These are phyloP conservation scores for Diabrotica undecimpunctata DNA, from an alignment of 1,140 invertebrate genomes.

Conservation along the genomic window DNA sequence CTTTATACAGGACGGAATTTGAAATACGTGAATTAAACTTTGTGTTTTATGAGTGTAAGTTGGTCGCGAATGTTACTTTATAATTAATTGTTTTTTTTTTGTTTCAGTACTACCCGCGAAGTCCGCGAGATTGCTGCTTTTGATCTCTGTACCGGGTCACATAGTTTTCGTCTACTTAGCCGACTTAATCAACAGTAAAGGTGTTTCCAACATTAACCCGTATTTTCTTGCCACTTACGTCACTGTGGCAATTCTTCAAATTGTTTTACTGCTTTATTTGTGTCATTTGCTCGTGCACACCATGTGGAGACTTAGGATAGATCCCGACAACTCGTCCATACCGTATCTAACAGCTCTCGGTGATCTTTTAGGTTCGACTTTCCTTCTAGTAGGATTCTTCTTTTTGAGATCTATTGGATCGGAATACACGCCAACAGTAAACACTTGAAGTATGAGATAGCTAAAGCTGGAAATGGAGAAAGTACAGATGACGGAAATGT, in stretches of 20 bases:
- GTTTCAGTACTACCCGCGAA: constrained; percentile 66
- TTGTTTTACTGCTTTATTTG: constrained; percentile 75
- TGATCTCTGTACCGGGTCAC: constrained; percentile 89
- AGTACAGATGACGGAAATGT: no score
- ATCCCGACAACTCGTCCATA: constrained; percentile 96
- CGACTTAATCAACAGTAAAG: constrained; percentile 61
- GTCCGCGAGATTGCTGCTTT: constrained; percentile 80
- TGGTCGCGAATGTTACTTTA: no score
- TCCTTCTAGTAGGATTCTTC: constrained; percentile 80
- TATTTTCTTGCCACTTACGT: constrained; percentile 67
- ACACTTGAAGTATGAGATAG: neutral
- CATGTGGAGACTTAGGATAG: constrained; percentile 87
- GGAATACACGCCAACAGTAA: constrained; percentile 22
- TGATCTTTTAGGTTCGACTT: constrained; percentile 84
- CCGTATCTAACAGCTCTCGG: constrained; percentile 93
- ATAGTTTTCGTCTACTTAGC: constrained; percentile 84
- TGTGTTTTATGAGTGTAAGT: no score
- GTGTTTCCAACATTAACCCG: constrained; percentile 54
- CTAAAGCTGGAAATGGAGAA: neutral
- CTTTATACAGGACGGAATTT: no score
- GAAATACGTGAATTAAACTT: no score
- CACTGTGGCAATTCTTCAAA: constrained; percentile 59
- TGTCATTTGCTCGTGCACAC: constrained; percentile 84
- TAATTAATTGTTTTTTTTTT: constrained; percentile 22
- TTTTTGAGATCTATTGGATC: constrained; percentile 63